Percentiles rank a stretch among this genome's conserved stretches.
phyloP scores from a whole-genome alignment of 2,888 invertebrate genomes.

The Pedicia rivosa region DNA sequence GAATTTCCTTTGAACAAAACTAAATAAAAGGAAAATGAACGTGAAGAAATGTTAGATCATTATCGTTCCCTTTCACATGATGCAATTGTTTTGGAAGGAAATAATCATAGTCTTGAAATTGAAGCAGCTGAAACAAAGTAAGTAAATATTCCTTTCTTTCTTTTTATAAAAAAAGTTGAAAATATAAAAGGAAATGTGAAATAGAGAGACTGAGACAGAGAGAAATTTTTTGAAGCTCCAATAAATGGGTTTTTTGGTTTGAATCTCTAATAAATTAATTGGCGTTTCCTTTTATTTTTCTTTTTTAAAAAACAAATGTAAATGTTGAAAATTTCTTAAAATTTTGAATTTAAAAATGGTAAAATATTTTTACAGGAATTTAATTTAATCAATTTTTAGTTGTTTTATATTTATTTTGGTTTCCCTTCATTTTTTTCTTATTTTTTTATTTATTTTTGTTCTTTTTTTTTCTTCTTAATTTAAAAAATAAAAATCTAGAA shows the following conservation, averaged over 20 bases:
- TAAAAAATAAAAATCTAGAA: conserved; percentile 17
- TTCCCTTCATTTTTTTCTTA: conserved; percentile 7
- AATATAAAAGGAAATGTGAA: too few relatives aligned
- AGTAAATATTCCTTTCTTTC: conserved; percentile 32
- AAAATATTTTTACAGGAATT: not conserved
- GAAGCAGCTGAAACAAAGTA: conserved; percentile 54
- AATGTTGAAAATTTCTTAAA: too few relatives aligned
- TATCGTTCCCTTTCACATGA: conserved; percentile 62
- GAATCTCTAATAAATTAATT: too few relatives aligned
- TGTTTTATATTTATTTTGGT: conserved; percentile 10
- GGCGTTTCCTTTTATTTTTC: not conserved
- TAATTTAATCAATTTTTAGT: conserved; percentile 9
- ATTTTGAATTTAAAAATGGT: not conserved
- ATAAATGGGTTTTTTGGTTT: too few relatives aligned
- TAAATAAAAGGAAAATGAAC: conserved; percentile 66
- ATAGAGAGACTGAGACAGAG: too few relatives aligned
- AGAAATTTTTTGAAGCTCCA: too few relatives aligned
- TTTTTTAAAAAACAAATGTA: not conserved
- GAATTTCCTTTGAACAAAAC: conserved; percentile 28
- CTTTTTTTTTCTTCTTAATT: not conserved
- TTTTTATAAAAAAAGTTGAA: too few relatives aligned
- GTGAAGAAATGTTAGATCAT: conserved; percentile 65
- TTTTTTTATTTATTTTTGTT: conserved; percentile 5
- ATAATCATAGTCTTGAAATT: conserved; percentile 61
- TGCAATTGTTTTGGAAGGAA: conserved; percentile 59